Base-by-base conservation (phyloP, 2,888 invertebrate species). In the Maniola hyperantus region DNA sequence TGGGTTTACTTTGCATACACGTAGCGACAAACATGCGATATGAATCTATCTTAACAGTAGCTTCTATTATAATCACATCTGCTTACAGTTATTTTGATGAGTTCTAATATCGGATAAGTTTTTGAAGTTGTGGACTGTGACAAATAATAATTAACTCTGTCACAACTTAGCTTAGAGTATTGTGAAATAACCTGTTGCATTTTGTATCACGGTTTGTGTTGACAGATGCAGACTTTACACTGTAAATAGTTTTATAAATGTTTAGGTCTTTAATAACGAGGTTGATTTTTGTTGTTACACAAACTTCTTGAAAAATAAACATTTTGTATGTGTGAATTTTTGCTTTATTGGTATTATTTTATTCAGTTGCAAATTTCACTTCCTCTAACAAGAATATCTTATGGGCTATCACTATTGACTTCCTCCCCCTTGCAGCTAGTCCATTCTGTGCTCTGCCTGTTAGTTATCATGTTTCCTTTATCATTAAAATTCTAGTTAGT, bases 251-350 rank as follows among this genome's bases (percentile, higher is more conserved):
- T 89, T 89, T 89, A 85, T 87, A 88, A 76, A 73, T 72, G 74
- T 89, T 88, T 89, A 87, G 91, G 89, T 88, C 87, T 85, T 88
- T 84, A 85, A 85, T 77, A 89, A 90, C 90, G 88, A 91, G 91
- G 91, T 91, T 91, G 91, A 91, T 91, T 92, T 89, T 92, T 92
- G 92, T 92, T 92, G 91, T 91, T 92, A 92, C 91, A 90, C 91
- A 87, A 90, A 91, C 88, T 90, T 89, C 88, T 85, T 88, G 87
- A 90, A 91, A 89, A 91, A 91, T 91, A 92, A 91, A 92, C 92
- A 91, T 91, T 91, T 91, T 92, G 91, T 92, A 91, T 89, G 92
- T 91, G 92, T 91, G 92, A 89, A 80, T 77, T 79, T 53, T 81
- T 83, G 84, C 80, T 87, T 87, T 75, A 80, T 89, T 86, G 81